These are phyloP conservation scores for Athetis lepigone DNA, from an alignment of 2,888 invertebrate species.

Conservation along the genomic window DNA sequence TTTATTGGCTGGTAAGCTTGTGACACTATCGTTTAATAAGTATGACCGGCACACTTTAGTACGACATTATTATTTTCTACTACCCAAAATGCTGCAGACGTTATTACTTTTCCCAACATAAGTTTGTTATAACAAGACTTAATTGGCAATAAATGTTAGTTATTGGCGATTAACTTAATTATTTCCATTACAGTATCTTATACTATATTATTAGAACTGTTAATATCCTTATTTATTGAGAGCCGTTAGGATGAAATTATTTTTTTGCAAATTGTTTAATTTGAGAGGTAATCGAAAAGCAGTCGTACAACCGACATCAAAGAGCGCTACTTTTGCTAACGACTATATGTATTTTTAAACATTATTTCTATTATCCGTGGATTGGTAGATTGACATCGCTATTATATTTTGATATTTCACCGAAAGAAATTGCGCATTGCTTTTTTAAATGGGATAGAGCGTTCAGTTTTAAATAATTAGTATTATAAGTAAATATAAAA, in stretches of 20 bases:
- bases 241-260: not conserved
- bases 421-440: constrained; percentile 66
- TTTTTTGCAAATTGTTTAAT: constrained; percentile 3
- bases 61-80: constrained; percentile 57
- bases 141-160: constrained; percentile 50
- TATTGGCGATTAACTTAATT: constrained; percentile 41
- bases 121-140: constrained; percentile 29
- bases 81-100: constrained; percentile 51
- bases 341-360: constrained; percentile 68
- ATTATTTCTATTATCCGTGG: constrained; percentile 65
- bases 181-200: constrained; percentile 20
- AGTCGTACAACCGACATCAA: constrained; percentile 41
- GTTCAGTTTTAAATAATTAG: not conserved
- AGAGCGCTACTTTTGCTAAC: too few relatives aligned
- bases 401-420: constrained; percentile 57
- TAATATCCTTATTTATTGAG: not conserved
- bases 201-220: constrained; percentile 20
- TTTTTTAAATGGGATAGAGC: constrained; percentile 58
- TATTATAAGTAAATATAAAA: not conserved
- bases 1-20: constrained; percentile 72
- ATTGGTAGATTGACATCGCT: constrained; percentile 64
- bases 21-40: constrained; percentile 67
- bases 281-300: constrained; percentile 14
- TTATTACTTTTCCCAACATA: constrained; percentile 32
- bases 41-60: constrained; percentile 20